Evolutionary conservation across 2,113 vertebrate genomes (phyloP), one percentile per base, ranked within the genome.

Genomic region (Chrysochloris asiatica): DNA sequence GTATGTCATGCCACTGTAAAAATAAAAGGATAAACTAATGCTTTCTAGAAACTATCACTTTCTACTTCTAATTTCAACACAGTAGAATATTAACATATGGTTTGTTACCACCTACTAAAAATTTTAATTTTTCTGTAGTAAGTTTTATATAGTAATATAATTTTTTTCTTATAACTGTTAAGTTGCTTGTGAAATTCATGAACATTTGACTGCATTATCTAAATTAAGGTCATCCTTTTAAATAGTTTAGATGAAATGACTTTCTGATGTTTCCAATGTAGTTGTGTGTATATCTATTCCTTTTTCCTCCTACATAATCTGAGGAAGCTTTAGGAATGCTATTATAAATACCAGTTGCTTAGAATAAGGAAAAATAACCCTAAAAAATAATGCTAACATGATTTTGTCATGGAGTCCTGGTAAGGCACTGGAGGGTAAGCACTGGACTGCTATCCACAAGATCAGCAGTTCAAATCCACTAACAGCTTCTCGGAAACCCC

Each of bases 11-110:
- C 19, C 59, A 59, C 79, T 86, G 10, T 54, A 79, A 45, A 75
- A 75, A 10, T 54, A 79, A 45, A 75, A 75, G 26, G 2, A 89
- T 38, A 28, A 88, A 41, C 61, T 75, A 16, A 43, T 12, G 24
- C 33, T 81, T 81, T 83, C 30, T 86, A 80, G 59, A 89, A 76
- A 89, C 9, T 90, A 81, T 85, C 45, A 91, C 9, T 90, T 90
- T 88, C 50, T 90, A 33, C 8, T 61, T 91, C 52, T 61, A 61
- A 77, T 30, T 59, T 72, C 59, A 88, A 16, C 24, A 72, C 19
- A 73, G 8, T 21, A 78, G 80, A 75, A 48, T 28, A 86, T 33
- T 33, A 33, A 33, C 3, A 8, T 63, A 30, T 84, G 17, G 48
- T 71, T 76, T 84, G 59, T 89, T 56, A n/a, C n/a, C 43, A 79